These are phyloP conservation scores for Paedocypris sp. DNA, from an alignment of 2,113 vertebrate species.

Conservation along the genomic window DNA sequence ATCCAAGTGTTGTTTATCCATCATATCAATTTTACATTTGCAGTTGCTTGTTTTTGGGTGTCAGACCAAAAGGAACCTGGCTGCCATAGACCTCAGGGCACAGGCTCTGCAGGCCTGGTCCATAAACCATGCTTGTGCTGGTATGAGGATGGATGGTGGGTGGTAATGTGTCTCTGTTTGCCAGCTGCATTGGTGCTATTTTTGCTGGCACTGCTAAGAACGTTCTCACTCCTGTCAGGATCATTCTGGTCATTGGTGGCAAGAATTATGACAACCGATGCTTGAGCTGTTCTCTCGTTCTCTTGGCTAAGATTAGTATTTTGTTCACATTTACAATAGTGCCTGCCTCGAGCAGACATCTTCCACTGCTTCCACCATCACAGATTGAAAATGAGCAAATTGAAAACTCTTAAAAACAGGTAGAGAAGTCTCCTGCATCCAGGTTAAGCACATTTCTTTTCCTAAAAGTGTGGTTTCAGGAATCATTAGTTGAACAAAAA, in stretches of 20 bases:
- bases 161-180: conserved; percentile 5
- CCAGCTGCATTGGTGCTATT: conserved; percentile 19
- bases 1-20: neutral
- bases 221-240: conserved; percentile 41
- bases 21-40: neutral
- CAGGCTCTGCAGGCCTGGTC: neutral
- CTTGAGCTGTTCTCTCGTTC: conserved; percentile 2
- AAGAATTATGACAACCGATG: conserved; percentile 16
- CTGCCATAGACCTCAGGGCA: neutral
- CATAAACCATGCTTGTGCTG: neutral
- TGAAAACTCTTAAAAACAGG: too few species aligned
- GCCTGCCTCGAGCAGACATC: neutral
- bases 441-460: too few species aligned
- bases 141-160: neutral
- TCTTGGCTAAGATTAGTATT: neutral
- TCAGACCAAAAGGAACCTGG: neutral
- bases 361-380: too few species aligned
- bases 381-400: too few species aligned
- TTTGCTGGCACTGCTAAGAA: conserved; percentile 31
- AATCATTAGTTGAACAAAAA: too few species aligned
- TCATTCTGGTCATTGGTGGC: conserved; percentile 28
- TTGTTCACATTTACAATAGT: neutral
- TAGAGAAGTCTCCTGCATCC: too few species aligned
- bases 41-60: neutral
- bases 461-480: too few species aligned